A percentile compares a stretch with the other conserved stretches of the same genome.
These are phyloP conservation scores for Chelmon rostratus DNA, from an alignment of 2,797 vertebrate species.

Conservation along the genomic window DNA sequence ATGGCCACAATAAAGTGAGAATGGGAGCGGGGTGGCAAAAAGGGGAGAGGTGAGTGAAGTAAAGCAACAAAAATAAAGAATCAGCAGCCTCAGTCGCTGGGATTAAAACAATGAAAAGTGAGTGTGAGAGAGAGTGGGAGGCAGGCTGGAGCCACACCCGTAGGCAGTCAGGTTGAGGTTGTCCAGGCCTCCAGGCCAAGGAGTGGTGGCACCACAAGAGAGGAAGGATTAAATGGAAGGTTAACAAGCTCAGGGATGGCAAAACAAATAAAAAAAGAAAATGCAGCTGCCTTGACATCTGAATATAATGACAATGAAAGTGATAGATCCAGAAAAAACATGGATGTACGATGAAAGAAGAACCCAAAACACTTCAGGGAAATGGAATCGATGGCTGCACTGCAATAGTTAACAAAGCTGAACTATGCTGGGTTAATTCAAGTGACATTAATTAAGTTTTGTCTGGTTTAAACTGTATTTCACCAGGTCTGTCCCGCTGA, in stretches of 20 bases:
- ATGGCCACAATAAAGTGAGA: neutral
- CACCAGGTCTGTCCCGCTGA: neutral
- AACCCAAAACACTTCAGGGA: neutral
- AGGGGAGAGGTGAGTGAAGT: neutral
- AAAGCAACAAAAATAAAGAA: neutral
- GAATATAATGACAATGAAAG: conserved; percentile 2
- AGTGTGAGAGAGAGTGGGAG: conserved; percentile 21
- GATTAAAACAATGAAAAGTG: conserved; percentile 17
- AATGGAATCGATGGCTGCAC: neutral
- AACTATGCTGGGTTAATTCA: neutral
- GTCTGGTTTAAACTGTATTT: conserved; percentile 1
- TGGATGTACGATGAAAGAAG: neutral
- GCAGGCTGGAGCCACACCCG: conserved; percentile 32
- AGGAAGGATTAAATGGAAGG: conserved; percentile 65
- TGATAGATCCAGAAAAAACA: neutral
- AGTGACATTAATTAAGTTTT: neutral
- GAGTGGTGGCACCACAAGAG: conserved; percentile 61
- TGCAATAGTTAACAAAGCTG: neutral
- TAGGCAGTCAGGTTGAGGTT: conserved; percentile 46
- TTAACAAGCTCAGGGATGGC: conserved; percentile 39
- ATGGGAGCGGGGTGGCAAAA: too few species aligned
- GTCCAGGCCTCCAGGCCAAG: conserved; percentile 66
- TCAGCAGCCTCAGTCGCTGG: neutral
- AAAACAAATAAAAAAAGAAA: conserved; percentile 32
- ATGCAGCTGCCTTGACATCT: conserved; percentile 12